These are phyloP conservation scores for Galago senegalensis DNA, from an alignment of 2,797 vertebrate genomes.

Conservation along the genomic window DNA sequence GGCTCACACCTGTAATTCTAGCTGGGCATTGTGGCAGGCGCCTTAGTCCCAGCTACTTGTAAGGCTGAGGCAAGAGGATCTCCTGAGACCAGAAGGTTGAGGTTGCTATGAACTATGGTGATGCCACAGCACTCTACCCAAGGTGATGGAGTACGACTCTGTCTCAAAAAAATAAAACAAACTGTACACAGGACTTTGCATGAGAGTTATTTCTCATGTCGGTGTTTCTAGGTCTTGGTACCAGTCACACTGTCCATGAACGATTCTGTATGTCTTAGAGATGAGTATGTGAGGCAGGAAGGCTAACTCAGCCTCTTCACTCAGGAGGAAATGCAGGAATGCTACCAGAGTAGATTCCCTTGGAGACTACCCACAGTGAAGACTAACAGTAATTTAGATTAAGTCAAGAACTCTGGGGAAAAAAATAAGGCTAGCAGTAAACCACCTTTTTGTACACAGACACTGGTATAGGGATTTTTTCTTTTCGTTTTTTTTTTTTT, in stretches of 20 bases:
- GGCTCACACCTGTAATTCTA: no score
- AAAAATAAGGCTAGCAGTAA: not conserved
- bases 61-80: no score
- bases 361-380: not conserved
- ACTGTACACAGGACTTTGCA: not conserved
- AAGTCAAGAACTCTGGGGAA: no score
- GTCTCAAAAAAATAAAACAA: no score
- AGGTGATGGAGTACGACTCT: no score
- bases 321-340: not conserved
- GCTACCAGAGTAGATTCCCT: not conserved
- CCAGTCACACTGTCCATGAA: not conserved
- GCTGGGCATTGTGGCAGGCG: no score
- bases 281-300: not conserved
- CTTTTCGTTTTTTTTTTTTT: no score
- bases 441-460: not conserved
- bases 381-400: not conserved
- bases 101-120: no score
- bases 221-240: not conserved
- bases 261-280: not conserved
- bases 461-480: not conserved
- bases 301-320: not conserved
- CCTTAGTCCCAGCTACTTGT: no score
- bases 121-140: no score
- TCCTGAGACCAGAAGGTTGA: no score
- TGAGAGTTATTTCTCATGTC: not conserved